phyloP scores from a whole-genome alignment of 1,140 invertebrate species.

The Popillia japonica region DNA sequence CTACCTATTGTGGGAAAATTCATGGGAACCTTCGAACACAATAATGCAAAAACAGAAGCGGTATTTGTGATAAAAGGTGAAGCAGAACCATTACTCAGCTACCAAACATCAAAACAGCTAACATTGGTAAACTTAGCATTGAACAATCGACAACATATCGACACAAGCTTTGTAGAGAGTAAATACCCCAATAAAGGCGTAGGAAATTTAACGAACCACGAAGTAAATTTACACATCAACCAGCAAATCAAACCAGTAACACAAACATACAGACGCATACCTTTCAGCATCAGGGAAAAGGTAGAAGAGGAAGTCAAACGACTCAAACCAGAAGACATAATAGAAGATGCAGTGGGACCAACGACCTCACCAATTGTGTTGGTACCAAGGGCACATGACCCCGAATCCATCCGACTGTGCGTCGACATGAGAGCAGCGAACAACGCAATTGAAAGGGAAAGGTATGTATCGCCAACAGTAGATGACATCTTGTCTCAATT shows the following conservation, averaged over 20 bases:
- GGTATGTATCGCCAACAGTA: conserved; percentile 57
- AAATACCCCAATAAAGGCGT: no score
- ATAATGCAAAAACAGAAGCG: no score
- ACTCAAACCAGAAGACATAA: conserved; percentile 12
- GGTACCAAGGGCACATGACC: conserved; percentile 50
- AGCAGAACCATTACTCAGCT: no score
- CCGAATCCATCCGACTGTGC: conserved; percentile 53
- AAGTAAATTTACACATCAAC: no score
- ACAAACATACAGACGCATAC: conserved; percentile 19
- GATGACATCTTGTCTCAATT: conserved; percentile 53
- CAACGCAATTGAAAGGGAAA: conserved; percentile 55
- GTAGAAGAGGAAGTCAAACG: conserved; percentile 34
- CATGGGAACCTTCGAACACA: no score
- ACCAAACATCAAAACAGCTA: no score
- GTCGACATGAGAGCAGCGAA: conserved; percentile 58
- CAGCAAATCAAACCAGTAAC: background rate
- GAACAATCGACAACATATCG: no score
- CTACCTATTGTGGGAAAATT: no score
- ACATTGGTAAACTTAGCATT: no score
- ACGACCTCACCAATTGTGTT: conserved; percentile 58
- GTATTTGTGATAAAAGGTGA: no score
- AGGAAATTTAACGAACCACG: no score
- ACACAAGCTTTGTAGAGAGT: no score
- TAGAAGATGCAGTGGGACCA: conserved; percentile 52
- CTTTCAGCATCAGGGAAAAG: conserved; percentile 1